Evolutionary conservation across 2,113 vertebrate species (phyloP), one percentile per base, ranked within the genome.

Genomic region (Motacilla alba): DNA sequence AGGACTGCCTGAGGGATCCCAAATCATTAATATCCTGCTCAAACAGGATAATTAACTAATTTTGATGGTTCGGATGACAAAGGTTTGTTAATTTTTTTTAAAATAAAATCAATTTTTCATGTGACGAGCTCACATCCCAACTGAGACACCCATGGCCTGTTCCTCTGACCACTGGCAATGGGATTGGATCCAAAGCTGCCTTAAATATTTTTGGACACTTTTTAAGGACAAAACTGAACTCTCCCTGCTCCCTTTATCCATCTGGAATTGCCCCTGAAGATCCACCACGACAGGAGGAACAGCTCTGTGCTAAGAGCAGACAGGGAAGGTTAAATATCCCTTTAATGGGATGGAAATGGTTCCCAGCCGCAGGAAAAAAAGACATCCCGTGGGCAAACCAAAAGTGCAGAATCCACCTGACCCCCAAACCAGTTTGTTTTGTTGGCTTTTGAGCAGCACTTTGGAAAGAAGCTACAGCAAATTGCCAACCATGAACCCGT

Each of bases 201-300:
- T 31, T 59, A 44, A 68, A 13, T 10, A n/a, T 37, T 77, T 11
- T 9, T 2, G 30, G 56, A 16, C 4, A 3, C 35, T 46, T 77
- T 62, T 62, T 23, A 43, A 43, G 62, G 72, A 20, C 10, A 37
- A 53, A 58, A 47, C 9, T 43, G 6, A 14, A 13, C 7, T 26
- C n/a, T 52, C 49, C n/a, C 63, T 46, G 15, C 44, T 92, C 33
- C 30, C 4, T 55, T 58, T 5, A 33, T n/a, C 33, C 73, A 15
- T 7, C 31, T 74, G 77, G 49, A 66, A 56, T 7, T 28, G 31
- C 13, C 41, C 16, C 22, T 5, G 50, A 87, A 47, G 12, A 26
- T 15, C 20, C 28, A 39, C 15, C 31, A 23, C 0, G 9, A 17
- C 15, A 6, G 0, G 9, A 44, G 50, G 68, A 73, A 47, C 11